phyloP scores from a whole-genome alignment of 2,888 invertebrate species.

The Luperina testacea region DNA sequence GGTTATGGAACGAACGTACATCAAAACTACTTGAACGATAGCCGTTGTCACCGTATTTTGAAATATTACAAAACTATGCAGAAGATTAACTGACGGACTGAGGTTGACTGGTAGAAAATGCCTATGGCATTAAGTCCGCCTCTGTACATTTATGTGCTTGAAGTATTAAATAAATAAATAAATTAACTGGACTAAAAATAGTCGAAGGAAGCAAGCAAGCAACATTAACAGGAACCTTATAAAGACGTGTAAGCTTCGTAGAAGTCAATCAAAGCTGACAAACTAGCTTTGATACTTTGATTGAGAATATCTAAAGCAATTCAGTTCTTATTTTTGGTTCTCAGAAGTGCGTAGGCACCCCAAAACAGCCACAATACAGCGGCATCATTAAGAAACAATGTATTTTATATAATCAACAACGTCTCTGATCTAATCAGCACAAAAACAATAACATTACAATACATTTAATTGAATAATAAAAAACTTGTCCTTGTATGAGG shows the following conservation, averaged over 20 bases:
- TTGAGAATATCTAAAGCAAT: constrained; percentile 33
- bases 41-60: constrained; percentile 11
- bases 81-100: constrained; percentile 10
- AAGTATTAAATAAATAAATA: no score
- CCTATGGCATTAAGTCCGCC: no score
- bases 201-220: constrained; percentile 16
- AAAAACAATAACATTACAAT: constrained; percentile 57
- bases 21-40: constrained; percentile 30
- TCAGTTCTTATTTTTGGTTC: constrained; percentile 2
- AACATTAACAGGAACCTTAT: constrained; percentile 27
- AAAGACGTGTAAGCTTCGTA: constrained; percentile 23
- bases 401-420: constrained; percentile 32
- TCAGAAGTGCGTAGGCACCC: constrained; percentile 14
- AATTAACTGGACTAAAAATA: constrained; percentile 14
- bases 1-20: background rate
- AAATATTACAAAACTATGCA: constrained; percentile 22
- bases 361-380: constrained; percentile 4
- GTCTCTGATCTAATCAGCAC: constrained; percentile 42
- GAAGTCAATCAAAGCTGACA: constrained; percentile 51
- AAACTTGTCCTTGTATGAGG: constrained; percentile 65
- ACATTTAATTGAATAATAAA: constrained; percentile 57
- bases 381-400: constrained; percentile 1
- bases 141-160: no score
- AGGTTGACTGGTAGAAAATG: no score
- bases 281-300: constrained; percentile 36